These are phyloP conservation scores for Drosophila kurseongensis DNA, from an alignment of 1,140 invertebrate species.

Conservation along the genomic window DNA sequence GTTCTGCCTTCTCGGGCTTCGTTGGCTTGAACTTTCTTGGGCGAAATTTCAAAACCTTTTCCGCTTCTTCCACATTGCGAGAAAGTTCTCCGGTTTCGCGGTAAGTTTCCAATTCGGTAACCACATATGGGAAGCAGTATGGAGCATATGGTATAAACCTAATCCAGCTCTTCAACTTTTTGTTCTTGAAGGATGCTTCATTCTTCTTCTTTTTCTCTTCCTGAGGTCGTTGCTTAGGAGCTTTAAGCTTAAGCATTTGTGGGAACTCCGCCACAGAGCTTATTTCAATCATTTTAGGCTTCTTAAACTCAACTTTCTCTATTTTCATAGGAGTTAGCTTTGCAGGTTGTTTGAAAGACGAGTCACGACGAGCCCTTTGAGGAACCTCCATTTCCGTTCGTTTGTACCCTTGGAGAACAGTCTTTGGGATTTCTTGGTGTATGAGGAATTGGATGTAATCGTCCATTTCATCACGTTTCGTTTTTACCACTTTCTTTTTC, in stretches of 20 bases:
- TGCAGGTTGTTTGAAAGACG: constrained; percentile 66
- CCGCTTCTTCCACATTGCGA: constrained; percentile 76
- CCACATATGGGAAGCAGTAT: constrained; percentile 64
- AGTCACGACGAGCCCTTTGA: constrained; percentile 76
- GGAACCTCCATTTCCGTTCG: constrained; percentile 72
- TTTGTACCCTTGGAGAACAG: constrained; percentile 76
- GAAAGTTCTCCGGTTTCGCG: constrained; percentile 74
- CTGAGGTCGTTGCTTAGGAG: constrained; percentile 83
- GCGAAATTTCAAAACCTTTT: constrained; percentile 64
- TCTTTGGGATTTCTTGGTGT: constrained; percentile 83
- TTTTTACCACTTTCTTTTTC: constrained; percentile 68
- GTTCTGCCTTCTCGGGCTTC: constrained; percentile 46
- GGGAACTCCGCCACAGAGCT: constrained; percentile 75
- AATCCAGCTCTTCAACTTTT: constrained; percentile 80
- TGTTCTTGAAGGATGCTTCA: constrained; percentile 75
- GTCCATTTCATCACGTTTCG: constrained; percentile 79
- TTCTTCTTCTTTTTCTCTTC: constrained; percentile 82
- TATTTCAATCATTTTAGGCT: constrained; percentile 70
- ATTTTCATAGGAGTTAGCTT: constrained; percentile 77
- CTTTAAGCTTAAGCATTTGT: constrained; percentile 79
- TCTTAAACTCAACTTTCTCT: constrained; percentile 68
- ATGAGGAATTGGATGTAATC: constrained; percentile 83
- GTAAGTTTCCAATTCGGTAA: constrained; percentile 62
- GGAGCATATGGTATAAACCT: constrained; percentile 73
- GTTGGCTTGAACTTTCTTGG: constrained; percentile 68